A percentile compares a stretch with the other conserved stretches of the same genome.
Evolutionary conservation across 1,140 invertebrate species (phyloP).

Genomic region (Ceratosolen solmsi): DNA sequence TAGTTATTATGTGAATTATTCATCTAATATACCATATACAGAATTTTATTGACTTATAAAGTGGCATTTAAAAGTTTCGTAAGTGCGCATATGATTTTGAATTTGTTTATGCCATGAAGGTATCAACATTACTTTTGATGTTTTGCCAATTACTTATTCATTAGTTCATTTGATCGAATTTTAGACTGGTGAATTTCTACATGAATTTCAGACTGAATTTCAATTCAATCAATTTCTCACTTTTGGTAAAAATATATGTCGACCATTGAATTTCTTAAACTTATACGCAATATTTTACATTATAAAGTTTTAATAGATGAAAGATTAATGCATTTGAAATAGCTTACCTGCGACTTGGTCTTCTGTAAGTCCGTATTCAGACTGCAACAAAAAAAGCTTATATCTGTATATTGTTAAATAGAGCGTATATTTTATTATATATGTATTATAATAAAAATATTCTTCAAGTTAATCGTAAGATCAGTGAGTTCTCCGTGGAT

Average conservation of each 20-base stretch:
- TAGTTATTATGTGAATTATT: too few species aligned
- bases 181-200: background rate
- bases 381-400: constrained; percentile 76
- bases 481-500: too few species aligned
- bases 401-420: constrained; percentile 19
- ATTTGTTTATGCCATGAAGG: constrained; percentile 10
- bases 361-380: constrained; percentile 88
- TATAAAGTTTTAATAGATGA: background rate
- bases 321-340: background rate
- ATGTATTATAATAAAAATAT: too few species aligned
- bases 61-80: background rate
- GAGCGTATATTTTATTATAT: background rate
- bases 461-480: too few species aligned
- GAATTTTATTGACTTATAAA: background rate
- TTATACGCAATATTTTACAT: too few species aligned
- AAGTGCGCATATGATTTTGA: background rate
- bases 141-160: constrained; percentile 29
- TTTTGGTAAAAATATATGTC: background rate
- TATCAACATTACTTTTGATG: constrained; percentile 44
- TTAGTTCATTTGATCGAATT: background rate
- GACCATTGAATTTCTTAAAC: too few species aligned
- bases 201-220: background rate
- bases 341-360: constrained; percentile 85
- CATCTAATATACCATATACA: too few species aligned
- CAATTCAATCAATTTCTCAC: background rate